Evolutionary conservation across 2,797 vertebrate species (phyloP), one percentile per base, ranked within the genome.

Genomic region (Cynopterus sphinx): DNA sequence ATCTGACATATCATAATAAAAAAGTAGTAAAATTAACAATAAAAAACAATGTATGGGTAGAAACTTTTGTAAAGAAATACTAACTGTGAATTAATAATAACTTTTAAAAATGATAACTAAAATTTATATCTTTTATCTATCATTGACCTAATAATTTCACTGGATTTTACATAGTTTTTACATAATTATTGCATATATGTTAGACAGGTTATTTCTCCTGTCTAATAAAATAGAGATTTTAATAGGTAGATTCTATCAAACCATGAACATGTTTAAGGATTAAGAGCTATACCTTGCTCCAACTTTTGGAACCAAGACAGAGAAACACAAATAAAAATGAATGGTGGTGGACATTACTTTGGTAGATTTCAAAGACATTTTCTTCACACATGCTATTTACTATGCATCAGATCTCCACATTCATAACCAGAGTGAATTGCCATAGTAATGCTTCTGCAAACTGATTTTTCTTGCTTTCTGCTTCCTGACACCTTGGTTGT

Each of bases 191-290:
- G 1, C 9, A 36, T 65, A 36, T 24, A 24, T 46, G 7, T 68
- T 87, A 77, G 15, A 0, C 53, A 49, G 17, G 7, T 49, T 2
- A 77, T 33, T 41, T n/a, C 0, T 2, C 2, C 3, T 39, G 2
- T 65, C 10, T 87, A 67, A 36, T 13, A 43, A 63, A 85, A n/a
- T 70, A 13, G 33, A 53, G 3, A 81, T 57, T 43, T 91, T 49
- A 85, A 46, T 43, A 73, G 15, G 22, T 77, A 91, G 39, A 86
- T 6, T 55, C 16, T 55, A 65, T 61, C 22, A 83, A 90, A 74
- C 1, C 11, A 7, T 81, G 43, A 39, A 28, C 7, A 61, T 39
- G 74, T 51, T 83, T 86, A 89, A 71, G 21, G 21, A 33, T 33
- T 75, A 75, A 61, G 36, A 49, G 79, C 87, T 83, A 73, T 13